Conservation (phyloP, 2,797 vertebrate genomes). For the Phoeniculus purpureus region DNA sequence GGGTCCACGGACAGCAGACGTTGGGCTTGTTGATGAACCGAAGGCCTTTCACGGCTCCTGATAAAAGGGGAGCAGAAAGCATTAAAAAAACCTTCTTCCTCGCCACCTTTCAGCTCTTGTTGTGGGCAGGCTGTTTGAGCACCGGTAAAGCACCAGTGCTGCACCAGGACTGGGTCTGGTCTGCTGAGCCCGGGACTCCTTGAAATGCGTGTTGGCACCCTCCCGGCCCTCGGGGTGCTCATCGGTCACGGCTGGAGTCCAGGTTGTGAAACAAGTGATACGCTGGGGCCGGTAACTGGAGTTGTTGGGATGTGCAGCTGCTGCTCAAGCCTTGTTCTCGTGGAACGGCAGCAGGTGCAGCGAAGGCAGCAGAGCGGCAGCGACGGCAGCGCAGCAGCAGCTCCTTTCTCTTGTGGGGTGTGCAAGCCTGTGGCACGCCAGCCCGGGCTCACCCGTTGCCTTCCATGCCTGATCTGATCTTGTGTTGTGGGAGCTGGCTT, state of each 20-base stretch:
- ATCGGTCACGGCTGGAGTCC: not conserved
- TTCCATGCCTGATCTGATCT: not conserved
- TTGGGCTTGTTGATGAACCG: not conserved
- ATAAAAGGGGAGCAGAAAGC: not conserved
- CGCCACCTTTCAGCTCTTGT: not conserved
- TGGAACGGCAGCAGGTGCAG: not conserved
- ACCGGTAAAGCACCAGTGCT: fast-evolving
- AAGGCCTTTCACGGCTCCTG: not conserved
- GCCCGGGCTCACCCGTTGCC: not conserved
- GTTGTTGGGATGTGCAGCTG: not conserved
- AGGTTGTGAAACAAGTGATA: not conserved
- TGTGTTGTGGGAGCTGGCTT: not conserved
- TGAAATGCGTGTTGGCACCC: not conserved
- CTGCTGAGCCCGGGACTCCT: conserved; percentile 19
- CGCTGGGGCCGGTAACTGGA: not conserved
- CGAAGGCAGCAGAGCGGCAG: not conserved
- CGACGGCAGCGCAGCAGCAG: fast-evolving
- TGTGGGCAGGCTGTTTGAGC: too few species aligned
- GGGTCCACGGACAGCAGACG: not conserved
- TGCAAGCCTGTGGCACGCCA: not conserved
- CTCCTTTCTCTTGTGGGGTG: not conserved
- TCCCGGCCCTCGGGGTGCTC: not conserved
- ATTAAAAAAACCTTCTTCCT: not conserved
- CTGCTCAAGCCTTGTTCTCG: not conserved
- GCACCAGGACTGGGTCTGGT: not conserved